phyloP scores from a whole-genome alignment of 1,140 invertebrate species.

The Arctopsyche grandis region DNA sequence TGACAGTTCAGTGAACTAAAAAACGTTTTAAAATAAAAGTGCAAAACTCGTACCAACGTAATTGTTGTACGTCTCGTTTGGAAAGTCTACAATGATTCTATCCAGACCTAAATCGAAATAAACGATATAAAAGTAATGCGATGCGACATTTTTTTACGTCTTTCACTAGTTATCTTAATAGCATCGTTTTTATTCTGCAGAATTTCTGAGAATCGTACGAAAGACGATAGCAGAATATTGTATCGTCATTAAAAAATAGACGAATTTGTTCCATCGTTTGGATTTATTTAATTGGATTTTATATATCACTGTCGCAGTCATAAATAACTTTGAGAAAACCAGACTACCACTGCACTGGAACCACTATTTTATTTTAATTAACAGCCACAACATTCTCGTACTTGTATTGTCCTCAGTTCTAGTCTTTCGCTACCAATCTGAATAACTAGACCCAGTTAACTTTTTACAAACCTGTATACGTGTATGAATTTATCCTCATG shows the following conservation, averaged over 20 bases:
- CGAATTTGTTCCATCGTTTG: background rate
- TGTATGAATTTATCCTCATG: background rate
- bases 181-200: background rate
- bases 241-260: background rate
- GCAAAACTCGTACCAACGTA: background rate
- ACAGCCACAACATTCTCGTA: conserved; percentile 16
- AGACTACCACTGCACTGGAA: background rate
- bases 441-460: background rate
- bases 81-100: background rate
- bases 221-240: too few relatives aligned
- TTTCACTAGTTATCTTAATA: conserved; percentile 3
- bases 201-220: background rate
- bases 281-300: background rate
- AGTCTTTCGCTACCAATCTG: conserved; percentile 1
- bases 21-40: too few relatives aligned
- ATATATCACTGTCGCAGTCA: background rate
- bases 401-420: conserved; percentile 5
- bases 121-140: background rate
- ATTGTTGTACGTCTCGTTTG: background rate
- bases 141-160: background rate
- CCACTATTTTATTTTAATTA: conserved; percentile 24
- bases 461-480: background rate
- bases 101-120: background rate
- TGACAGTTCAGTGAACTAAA: background rate
- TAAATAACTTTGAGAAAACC: conserved; percentile 19